phyloP scores from a whole-genome alignment of 2,888 invertebrate genomes.

The Rhodophaea formosa region DNA sequence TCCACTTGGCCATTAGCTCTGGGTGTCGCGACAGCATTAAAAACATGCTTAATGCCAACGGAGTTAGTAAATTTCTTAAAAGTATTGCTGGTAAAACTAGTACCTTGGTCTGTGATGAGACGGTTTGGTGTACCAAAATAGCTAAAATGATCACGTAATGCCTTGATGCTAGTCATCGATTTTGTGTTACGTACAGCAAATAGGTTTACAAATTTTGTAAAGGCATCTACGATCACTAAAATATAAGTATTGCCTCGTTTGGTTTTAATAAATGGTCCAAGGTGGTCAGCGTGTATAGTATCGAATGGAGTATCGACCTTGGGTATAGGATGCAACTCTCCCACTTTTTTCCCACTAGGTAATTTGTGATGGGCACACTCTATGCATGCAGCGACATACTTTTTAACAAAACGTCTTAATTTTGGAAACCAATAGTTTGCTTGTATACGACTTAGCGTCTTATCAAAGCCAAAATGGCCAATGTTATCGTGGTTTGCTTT shows the following conservation, averaged over 20 bases:
- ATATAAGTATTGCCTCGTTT: constrained; percentile 27
- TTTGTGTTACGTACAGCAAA: constrained; percentile 28
- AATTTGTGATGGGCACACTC: constrained; percentile 25
- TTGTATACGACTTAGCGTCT: constrained; percentile 27
- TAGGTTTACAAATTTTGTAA: constrained; percentile 20
- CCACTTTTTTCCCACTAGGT: constrained; percentile 23
- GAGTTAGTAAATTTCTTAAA: constrained; percentile 19
- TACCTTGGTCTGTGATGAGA: constrained; percentile 29
- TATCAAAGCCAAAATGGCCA: constrained; percentile 27
- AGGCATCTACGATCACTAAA: constrained; percentile 27
- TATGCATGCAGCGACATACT: neutral
- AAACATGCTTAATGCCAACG: constrained; percentile 25
- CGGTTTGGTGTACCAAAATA: constrained; percentile 28
- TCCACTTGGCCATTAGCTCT: neutral
- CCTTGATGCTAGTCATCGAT: constrained; percentile 23
- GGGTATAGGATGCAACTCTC: constrained; percentile 29
- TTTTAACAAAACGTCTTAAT: constrained; percentile 20
- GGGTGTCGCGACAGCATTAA: constrained; percentile 20
- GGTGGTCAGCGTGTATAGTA: constrained; percentile 31
- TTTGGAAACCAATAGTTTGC: constrained; percentile 28
- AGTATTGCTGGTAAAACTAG: constrained; percentile 26
- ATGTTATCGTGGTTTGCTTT: constrained; percentile 48
- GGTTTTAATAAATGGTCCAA: constrained; percentile 28
- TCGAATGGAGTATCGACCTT: constrained; percentile 27
- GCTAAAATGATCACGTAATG: constrained; percentile 26